Evolutionary conservation across 2,113 vertebrate genomes (phyloP).

Genomic region (Gadus macrocephalus): DNA sequence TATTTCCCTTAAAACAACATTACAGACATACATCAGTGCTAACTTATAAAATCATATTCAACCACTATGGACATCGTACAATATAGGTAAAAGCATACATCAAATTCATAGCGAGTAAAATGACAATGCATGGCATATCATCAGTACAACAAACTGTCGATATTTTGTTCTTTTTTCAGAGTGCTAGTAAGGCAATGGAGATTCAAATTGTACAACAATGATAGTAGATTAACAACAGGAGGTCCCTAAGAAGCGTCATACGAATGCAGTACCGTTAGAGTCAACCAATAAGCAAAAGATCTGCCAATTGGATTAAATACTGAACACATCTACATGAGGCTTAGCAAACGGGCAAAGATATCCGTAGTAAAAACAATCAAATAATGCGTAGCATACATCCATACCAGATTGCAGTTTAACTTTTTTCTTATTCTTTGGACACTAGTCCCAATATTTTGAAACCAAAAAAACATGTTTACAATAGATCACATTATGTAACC

Average conservation of each 20-base stretch:
- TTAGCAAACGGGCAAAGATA: conserved; percentile 6
- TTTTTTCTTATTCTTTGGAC: conserved; percentile 14
- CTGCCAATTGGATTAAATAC: conserved; percentile 19
- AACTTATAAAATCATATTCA: conserved; percentile 38
- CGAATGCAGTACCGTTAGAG: conserved; percentile 58
- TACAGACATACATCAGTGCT: conserved; percentile 43
- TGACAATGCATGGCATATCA: conserved; percentile 56
- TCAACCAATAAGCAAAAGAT: conserved; percentile 57
- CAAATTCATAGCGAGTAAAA: conserved; percentile 55
- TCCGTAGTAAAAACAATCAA: conserved; percentile 5
- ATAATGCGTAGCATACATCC: background rate
- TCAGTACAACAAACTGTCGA: conserved; percentile 46
- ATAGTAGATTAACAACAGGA: conserved; percentile 10
- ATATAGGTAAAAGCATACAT: conserved; percentile 46
- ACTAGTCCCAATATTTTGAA: conserved; percentile 12
- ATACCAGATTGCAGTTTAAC: conserved; percentile 11
- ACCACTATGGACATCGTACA: conserved; percentile 46
- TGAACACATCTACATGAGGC: conserved; percentile 54
- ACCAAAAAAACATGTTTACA: background rate
- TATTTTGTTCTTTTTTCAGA: conserved; percentile 18
- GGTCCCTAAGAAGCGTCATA: conserved; percentile 22
- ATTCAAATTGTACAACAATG: conserved; percentile 47
- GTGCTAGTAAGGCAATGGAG: conserved; percentile 37
- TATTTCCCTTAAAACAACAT: conserved; percentile 31
- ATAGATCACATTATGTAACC: background rate